Evolutionary conservation across 2,113 vertebrate genomes (phyloP), one percentile per base, ranked within the genome.

Genomic region (Toxotes chatareus): DNA sequence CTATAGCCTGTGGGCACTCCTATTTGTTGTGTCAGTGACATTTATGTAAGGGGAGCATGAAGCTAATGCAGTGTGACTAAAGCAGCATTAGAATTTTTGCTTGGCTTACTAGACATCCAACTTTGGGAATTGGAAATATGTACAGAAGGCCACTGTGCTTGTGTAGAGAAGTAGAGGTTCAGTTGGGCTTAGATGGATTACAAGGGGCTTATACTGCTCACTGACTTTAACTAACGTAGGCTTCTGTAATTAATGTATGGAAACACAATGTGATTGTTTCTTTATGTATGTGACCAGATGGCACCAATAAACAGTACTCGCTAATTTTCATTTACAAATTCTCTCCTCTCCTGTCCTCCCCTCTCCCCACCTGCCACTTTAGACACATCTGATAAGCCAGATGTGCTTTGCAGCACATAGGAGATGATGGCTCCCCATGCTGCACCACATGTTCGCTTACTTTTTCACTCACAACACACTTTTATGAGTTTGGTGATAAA

Each of bases 31-130:
- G 73, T 71, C 63, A 66, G 59, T 88, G 84, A 89, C 88, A 91
- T 93, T 93, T 91, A 76, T 86, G 84, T 78, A 53, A 80, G 46
- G 74, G 49, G 34, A 61, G 64, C 72, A 51, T 55, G 8, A 72
- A 55, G 64, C 73, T 90, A 91, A 91, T 91, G 87, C 71, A 70
- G 53, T 76, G 82, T 76, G 89, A 89, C 87, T 81, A 80, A 85
- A 83, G 69, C 53, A 63, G 70, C 63, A 63, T 83, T 84, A 68
- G 40, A 56, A 56, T 80, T 88, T 79, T 79, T 86, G 79, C 82
- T 71, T 53, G 64, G n/a, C 63, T 84, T 14, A 27, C 57, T 62
- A 53, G 70, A 86, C 74, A 31, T 60, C 21, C 42, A 49, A 46
- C 57, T 57, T 76, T 83, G 21, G 23, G 73, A 77, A 70, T 71